phyloP scores from a whole-genome alignment of 2,888 invertebrate genomes.

The Iselma pallidipennis region DNA sequence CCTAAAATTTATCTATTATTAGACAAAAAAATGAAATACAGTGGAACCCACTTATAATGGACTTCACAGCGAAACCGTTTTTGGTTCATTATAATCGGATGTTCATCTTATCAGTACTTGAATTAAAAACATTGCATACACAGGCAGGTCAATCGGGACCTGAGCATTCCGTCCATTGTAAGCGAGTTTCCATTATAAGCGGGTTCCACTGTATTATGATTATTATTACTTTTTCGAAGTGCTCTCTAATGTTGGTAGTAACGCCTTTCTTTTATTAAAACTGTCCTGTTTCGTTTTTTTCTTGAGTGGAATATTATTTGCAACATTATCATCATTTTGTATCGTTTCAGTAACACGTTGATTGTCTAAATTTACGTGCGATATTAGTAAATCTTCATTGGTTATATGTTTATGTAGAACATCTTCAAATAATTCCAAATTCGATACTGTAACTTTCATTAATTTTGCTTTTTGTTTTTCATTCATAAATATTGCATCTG shows the following conservation, averaged over 20 bases:
- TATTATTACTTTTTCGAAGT: conserved; percentile 37
- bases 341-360: conserved; percentile 2
- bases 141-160: no score
- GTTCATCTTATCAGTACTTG: no score
- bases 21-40: no score
- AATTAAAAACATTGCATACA: no score
- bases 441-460: conserved; percentile 43
- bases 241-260: conserved; percentile 33
- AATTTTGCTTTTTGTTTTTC: conserved; percentile 54
- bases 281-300: conserved; percentile 16
- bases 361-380: background rate
- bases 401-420: conserved; percentile 34
- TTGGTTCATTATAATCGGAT: no score
- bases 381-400: conserved; percentile 34
- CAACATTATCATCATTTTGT: background rate
- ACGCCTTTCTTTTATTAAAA: conserved; percentile 34
- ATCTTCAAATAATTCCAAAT: conserved; percentile 44
- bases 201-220: background rate
- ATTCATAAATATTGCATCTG: conserved; percentile 54
- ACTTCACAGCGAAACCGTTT: no score
- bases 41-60: no score
- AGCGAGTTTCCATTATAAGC: no score
- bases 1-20: conserved; percentile 27
- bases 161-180: no score
- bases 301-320: background rate